Conservation (phyloP, 2,113 vertebrate genomes). For the Lamprologus lemairii region DNA sequence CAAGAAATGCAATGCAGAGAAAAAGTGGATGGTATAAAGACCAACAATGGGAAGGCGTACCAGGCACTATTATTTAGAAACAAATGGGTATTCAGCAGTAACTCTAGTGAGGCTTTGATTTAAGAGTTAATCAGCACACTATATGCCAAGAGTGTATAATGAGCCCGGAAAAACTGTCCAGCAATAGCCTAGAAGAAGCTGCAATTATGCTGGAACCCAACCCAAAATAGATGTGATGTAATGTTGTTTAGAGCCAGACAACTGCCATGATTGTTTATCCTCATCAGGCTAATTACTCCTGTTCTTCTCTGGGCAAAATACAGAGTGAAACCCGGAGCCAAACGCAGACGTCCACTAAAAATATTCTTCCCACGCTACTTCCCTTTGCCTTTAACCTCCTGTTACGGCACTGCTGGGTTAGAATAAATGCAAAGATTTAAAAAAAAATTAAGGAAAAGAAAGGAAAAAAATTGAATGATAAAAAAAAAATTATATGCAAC, state of each 20-base stretch:
- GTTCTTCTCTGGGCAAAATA: conserved; percentile 9
- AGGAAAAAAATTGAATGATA: neutral
- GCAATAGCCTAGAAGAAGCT: neutral
- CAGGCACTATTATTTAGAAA: conserved; percentile 17
- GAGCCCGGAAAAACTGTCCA: conserved; percentile 26
- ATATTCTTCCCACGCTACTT: neutral
- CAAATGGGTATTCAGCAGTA: conserved; percentile 45
- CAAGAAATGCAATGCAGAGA: conserved; percentile 4
- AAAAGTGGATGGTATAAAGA: neutral
- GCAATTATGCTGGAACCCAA: conserved; percentile 45
- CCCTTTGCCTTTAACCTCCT: neutral
- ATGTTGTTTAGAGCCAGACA: conserved; percentile 42
- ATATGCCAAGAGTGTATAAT: conserved; percentile 39
- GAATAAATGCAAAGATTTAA: neutral
- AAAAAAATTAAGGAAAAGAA: neutral
- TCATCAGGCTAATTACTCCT: conserved; percentile 55
- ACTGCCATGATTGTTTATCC: conserved; percentile 53
- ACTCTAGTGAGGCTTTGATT: conserved; percentile 21
- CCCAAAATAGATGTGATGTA: conserved; percentile 40
- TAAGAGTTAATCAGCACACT: conserved; percentile 41
- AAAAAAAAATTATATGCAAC: neutral
- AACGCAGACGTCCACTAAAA: conserved; percentile 4
- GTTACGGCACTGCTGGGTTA: neutral
- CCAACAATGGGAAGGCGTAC: conserved; percentile 16
- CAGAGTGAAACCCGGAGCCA: neutral